Percentiles rank a stretch among this genome's conserved stretches.
phyloP scores from a whole-genome alignment of 2,888 invertebrate species.

The Vannuccia rotundouncinata region DNA sequence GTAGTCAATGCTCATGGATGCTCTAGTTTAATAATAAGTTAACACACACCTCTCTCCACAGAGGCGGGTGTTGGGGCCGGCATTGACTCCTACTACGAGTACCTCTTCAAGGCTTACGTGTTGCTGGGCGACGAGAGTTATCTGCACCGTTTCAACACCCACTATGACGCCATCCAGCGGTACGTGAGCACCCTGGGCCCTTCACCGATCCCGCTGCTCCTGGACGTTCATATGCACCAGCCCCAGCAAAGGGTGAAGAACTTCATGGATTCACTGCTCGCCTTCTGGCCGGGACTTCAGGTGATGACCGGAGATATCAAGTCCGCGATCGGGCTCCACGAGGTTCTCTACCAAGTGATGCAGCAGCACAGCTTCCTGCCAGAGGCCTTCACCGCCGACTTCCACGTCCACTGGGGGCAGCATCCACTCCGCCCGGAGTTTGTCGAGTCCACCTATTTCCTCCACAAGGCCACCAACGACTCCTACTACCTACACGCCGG shows the following conservation, averaged over 20 bases:
- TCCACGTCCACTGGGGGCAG: conserved; percentile 96
- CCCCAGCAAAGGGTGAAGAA: conserved; percentile 86
- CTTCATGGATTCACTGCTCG: conserved; percentile 92
- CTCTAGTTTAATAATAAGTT: no score
- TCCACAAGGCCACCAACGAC: conserved; percentile 87
- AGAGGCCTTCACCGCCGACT: conserved; percentile 94
- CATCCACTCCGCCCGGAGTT: conserved; percentile 94
- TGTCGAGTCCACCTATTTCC: conserved; percentile 91
- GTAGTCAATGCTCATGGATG: no score
- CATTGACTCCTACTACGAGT: conserved; percentile 97
- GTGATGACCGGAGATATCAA: conserved; percentile 80
- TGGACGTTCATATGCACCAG: conserved; percentile 89
- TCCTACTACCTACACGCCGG: conserved; percentile 89
- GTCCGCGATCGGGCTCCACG: conserved; percentile 96
- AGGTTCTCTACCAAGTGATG: conserved; percentile 79
- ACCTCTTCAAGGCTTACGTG: conserved; percentile 92
- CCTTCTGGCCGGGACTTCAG: conserved; percentile 87
- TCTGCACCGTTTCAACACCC: conserved; percentile 79
- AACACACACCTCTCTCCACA: no score
- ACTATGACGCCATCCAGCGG: conserved; percentile 86
- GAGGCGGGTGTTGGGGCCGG: conserved; percentile 97
- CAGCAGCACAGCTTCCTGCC: conserved; percentile 94
- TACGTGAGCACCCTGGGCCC: conserved; percentile 62
- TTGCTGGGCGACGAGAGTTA: conserved; percentile 80
- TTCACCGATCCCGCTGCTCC: conserved; percentile 66